Evolutionary conservation across 2,113 vertebrate genomes (phyloP), one percentile per base, ranked within the genome.

Genomic region (Gorsachius goisagi): DNA sequence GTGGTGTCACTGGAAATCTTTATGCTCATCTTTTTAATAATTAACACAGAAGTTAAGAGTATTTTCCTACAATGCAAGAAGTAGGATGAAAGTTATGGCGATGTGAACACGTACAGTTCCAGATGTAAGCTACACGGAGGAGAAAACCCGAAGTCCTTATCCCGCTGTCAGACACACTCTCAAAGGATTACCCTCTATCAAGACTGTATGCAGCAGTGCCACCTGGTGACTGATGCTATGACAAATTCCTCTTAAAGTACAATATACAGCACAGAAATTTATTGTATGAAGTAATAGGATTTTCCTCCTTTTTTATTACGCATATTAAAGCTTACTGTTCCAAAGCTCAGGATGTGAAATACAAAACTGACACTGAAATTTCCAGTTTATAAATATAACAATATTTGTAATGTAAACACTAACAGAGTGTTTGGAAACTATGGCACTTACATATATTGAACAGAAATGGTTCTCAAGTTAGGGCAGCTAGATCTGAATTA

Each of bases 221-320:
- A 93, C 73, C 96, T 97, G 53, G 88, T 94, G 97, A 92, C 86
- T 4, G 0, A 74, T n/a, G 60, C n/a, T 52, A 62, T n/a, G 22
- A 81, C 49, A 60, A 59, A 69, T 13, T 37, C 52, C n/a, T 59
- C 58, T 64, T 67, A 11, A 41, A 83, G 53, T 39, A 56, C 3
- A 44, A 15, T 39, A 10, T 3, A 9, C 2, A 23, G 39, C 45
- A 39, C 33, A 73, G 16, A 44, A 13, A 73, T 12, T 24, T 32
- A 37, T 15, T 68, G 7, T 22, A 75, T 9, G 15, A 63, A 71
- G 17, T 22, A 60, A 24, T 2, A 44, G 12, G 15, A 17, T n/a
- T 37, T 22, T 32, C 26, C 14, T 32, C 33, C 9, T 55, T 88
- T 84, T 64, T 75, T 30, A 39, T 35, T 33, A 55, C 1, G 4